Conservation (phyloP, 1,140 invertebrate species). For the Oncopeltus fasciatus region DNA sequence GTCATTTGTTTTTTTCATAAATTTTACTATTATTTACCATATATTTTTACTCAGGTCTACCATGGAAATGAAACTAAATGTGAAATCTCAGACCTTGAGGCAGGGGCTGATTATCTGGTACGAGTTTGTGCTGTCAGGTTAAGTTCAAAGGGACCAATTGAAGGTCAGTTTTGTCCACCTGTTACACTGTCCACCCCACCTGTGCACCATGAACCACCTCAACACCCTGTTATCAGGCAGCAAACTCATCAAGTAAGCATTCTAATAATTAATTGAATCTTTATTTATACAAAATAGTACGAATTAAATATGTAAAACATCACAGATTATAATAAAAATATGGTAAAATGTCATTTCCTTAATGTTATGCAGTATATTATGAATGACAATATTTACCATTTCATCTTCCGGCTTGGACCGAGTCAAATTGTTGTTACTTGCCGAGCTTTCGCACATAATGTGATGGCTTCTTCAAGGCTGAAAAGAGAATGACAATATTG, state of each 20-base stretch:
- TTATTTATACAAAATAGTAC: too few relatives aligned
- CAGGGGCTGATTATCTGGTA: constrained; percentile 53
- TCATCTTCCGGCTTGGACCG: too few relatives aligned
- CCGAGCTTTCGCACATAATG: too few relatives aligned
- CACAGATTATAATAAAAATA: too few relatives aligned
- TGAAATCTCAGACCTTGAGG: constrained; percentile 46
- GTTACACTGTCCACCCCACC: constrained; percentile 37
- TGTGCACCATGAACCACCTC: constrained; percentile 22
- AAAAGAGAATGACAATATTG: too few relatives aligned
- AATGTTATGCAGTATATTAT: too few relatives aligned
- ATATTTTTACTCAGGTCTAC: constrained; percentile 43
- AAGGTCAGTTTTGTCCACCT: constrained; percentile 48
- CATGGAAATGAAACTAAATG: constrained; percentile 48
- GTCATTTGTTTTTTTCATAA: neutral
- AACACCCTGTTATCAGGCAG: constrained; percentile 22
- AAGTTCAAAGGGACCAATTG: constrained; percentile 34
- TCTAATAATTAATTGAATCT: too few relatives aligned
- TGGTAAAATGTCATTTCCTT: too few relatives aligned
- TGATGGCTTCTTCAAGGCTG: too few relatives aligned
- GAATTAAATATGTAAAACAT: too few relatives aligned
- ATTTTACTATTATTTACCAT: neutral
- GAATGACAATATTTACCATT: too few relatives aligned
- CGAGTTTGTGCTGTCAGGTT: constrained; percentile 56
- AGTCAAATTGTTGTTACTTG: too few relatives aligned
- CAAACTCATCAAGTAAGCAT: constrained; percentile 25